Percentiles rank a stretch among this genome's conserved stretches.
Conservation (phyloP, 2,888 invertebrate genomes). For the Meloe dianella region DNA sequence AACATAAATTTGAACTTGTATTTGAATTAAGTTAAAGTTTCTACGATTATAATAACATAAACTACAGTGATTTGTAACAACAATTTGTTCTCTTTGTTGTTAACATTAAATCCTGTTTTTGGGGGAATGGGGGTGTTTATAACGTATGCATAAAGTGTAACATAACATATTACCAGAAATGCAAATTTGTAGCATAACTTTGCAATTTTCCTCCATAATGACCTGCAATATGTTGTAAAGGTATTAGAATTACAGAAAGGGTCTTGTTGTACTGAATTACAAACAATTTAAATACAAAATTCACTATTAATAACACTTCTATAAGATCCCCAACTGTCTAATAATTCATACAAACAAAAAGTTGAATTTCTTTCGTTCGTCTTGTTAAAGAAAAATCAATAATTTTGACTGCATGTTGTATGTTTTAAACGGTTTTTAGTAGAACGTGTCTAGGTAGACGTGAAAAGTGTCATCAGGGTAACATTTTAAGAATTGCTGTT, state of each 20-base stretch:
- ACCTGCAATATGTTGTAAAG: background rate
- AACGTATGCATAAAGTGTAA: slow-evolving; percentile 7
- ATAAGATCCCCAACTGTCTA: no score
- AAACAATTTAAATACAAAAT: background rate
- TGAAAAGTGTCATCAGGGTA: no score
- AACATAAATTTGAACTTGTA: background rate
- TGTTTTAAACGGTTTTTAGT: background rate
- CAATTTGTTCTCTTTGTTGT: background rate
- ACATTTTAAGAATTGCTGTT: background rate
- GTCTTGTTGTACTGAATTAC: background rate
- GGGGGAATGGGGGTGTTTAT: background rate
- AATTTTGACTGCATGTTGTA: no score
- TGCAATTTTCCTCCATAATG: background rate
- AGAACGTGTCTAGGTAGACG: background rate
- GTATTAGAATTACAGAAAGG: background rate
- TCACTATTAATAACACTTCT: background rate
- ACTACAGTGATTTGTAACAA: slow-evolving; percentile 6
- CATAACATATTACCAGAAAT: background rate
- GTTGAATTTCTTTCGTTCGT: no score
- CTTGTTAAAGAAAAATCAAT: no score
- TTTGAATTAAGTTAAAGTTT: slow-evolving; percentile 9
- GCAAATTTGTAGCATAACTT: background rate
- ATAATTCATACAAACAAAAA: no score
- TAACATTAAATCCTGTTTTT: background rate
- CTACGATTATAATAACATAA: background rate